Evolutionary conservation across 2,888 invertebrate species (phyloP).

Genomic region (Thelaira solivaga): DNA sequence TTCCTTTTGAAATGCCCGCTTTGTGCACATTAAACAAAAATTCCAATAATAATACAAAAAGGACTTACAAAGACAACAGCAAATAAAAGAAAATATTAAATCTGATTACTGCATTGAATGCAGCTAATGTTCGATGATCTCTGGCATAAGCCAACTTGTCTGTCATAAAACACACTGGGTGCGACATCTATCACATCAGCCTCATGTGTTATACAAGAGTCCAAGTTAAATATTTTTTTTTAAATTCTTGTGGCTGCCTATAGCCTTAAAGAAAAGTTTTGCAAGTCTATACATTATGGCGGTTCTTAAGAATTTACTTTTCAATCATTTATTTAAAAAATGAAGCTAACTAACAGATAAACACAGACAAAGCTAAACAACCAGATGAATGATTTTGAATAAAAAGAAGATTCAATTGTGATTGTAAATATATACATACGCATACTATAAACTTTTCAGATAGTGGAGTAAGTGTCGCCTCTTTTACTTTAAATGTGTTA

Average conservation of each 20-base stretch:
- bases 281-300: constrained; percentile 10
- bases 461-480: constrained; percentile 1
- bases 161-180: constrained; percentile 55
- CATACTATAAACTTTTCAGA: constrained; percentile 1
- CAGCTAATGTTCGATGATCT: constrained; percentile 62
- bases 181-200: constrained; percentile 56
- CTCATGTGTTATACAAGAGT: constrained; percentile 32
- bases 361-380: constrained; percentile 5
- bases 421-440: no score
- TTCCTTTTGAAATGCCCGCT: constrained; percentile 55
- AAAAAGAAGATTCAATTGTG: constrained; percentile 43
- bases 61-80: constrained; percentile 3
- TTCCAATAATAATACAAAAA: constrained; percentile 10
- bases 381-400: constrained; percentile 21
- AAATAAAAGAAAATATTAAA: constrained; percentile 31
- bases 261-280: not conserved
- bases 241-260: not conserved
- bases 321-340: constrained; percentile 55
- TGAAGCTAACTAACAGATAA: constrained; percentile 17
- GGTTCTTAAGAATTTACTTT: constrained; percentile 40
- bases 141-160: constrained; percentile 60
- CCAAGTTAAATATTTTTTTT: not conserved
- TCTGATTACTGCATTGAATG: constrained; percentile 58
- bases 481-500: constrained; percentile 55
- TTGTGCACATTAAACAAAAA: constrained; percentile 42